phyloP scores from a whole-genome alignment of 2,113 vertebrate species.

The Rostratula benghalensis region DNA sequence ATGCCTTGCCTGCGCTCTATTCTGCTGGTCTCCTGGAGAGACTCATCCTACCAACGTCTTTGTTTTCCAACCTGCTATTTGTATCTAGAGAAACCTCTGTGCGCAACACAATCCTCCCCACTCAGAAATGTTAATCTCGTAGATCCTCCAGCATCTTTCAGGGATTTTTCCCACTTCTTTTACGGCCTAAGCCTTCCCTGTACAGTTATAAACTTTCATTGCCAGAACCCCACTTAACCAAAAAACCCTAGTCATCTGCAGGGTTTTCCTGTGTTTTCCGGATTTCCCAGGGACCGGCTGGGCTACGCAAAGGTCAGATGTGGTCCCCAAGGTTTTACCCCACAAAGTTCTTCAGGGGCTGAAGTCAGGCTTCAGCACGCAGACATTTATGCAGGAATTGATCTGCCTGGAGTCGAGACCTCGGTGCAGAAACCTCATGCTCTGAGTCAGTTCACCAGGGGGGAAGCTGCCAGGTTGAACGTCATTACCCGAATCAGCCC shows the following conservation, averaged over 20 bases:
- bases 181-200: not conserved
- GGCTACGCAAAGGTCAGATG: not conserved
- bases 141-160: not conserved
- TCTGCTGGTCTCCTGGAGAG: not conserved
- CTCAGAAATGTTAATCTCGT: not conserved
- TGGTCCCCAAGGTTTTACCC: not conserved
- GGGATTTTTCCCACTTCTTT: conserved; percentile 14
- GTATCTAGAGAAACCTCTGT: not conserved
- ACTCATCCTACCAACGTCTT: not conserved
- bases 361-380: not conserved
- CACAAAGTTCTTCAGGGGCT: not conserved
- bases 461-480: not conserved
- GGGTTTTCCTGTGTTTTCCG: not conserved
- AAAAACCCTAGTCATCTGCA: not conserved
- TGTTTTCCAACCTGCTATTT: not conserved
- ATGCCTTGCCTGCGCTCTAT: not conserved
- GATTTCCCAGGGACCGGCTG: not conserved
- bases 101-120: not conserved
- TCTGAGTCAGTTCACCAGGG: not conserved
- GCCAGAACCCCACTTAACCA: conserved; percentile 28
- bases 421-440: not conserved
- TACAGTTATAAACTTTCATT: conserved; percentile 28
- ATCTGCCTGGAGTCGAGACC: not conserved
- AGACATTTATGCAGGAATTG: not conserved
- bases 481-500: rapidly evolving